A percentile compares a stretch with the other conserved stretches of the same genome.
Evolutionary conservation across 2,113 vertebrate species (phyloP).

Genomic region (Python bivittatus): DNA sequence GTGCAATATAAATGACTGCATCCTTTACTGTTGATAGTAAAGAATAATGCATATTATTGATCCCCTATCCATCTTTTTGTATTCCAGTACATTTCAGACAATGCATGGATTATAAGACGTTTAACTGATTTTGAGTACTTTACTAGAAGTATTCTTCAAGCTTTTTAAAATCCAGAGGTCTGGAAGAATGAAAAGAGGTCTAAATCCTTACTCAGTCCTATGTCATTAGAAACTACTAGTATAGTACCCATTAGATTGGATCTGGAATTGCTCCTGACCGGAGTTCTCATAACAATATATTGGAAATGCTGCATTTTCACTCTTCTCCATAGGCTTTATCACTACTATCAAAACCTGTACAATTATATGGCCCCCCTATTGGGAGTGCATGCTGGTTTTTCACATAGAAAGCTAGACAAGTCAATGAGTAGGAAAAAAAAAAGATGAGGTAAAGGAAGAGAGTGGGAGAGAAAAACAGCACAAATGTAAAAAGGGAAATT

Average conservation of each 20-base stretch:
- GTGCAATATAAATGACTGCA: background rate
- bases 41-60: background rate
- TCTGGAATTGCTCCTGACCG: constrained; percentile 64
- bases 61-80: background rate
- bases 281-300: constrained; percentile 54
- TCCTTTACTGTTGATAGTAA: background rate
- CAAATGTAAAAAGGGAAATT: constrained; percentile 37
- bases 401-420: constrained; percentile 52
- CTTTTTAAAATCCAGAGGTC: background rate
- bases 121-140: background rate
- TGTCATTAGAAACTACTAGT: background rate
- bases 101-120: background rate
- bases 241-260: constrained; percentile 34
- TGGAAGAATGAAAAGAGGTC: background rate
- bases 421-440: constrained; percentile 57
- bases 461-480: constrained; percentile 30
- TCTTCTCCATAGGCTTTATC: constrained; percentile 68
- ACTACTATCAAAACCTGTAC: constrained; percentile 72
- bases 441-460: constrained; percentile 39
- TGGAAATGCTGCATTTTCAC: constrained; percentile 38
- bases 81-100: background rate
- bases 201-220: background rate
- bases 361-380: constrained; percentile 74
- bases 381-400: constrained; percentile 69
- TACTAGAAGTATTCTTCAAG: background rate